Conservation (phyloP, 2,888 invertebrate species). For the Leptopilina myrica region DNA sequence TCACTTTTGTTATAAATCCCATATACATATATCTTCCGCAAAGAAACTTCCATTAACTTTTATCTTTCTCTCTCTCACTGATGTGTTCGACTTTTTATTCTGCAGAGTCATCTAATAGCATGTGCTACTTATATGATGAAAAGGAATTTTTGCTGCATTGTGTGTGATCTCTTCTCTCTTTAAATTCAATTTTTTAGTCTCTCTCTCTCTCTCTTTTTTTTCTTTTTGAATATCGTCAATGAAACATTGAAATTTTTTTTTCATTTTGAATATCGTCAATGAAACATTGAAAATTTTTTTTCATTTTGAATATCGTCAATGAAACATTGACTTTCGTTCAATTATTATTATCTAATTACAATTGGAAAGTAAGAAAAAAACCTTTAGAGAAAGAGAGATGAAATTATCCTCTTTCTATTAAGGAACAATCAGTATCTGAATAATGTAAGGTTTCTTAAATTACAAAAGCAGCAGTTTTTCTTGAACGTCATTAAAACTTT, state of each 20-base stretch:
- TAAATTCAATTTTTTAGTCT: too few species aligned
- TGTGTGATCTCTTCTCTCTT: neutral
- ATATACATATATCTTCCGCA: slow-evolving; percentile 9
- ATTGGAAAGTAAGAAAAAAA: neutral
- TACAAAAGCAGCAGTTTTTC: slow-evolving; percentile 22
- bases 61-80: neutral
- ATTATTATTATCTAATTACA: neutral
- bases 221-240: too few species aligned
- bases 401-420: slow-evolving; percentile 16
- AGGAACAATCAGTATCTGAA: slow-evolving; percentile 29
- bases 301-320: too few species aligned
- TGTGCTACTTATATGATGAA: slow-evolving; percentile 20
- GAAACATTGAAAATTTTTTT: neutral
- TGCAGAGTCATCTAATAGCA: slow-evolving; percentile 12
- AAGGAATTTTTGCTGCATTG: slow-evolving; percentile 8
- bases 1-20: neutral
- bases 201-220: too few species aligned
- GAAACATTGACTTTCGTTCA: neutral
- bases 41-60: slow-evolving; percentile 16
- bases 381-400: neutral
- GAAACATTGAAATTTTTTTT: neutral
- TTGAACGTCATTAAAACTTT: slow-evolving; percentile 28
- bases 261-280: too few species aligned
- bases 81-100: slow-evolving; percentile 10
- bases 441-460: slow-evolving; percentile 29